Conservation (phyloP, 2,113 vertebrate genomes). For the Zootoca vivipara region DNA sequence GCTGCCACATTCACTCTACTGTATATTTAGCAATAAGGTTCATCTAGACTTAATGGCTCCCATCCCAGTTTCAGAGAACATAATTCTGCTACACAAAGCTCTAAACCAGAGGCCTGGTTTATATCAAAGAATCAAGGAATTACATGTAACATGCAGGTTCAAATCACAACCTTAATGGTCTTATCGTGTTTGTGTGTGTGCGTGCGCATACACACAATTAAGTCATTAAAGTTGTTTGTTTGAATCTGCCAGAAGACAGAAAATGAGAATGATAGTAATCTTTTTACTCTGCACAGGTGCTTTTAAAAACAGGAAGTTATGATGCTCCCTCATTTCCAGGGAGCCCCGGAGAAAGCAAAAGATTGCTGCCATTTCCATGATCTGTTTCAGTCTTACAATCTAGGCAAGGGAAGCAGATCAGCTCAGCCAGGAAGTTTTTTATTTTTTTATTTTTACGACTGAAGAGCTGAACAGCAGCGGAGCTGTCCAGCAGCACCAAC, state of each 20-base stretch:
- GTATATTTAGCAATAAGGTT: too few relatives aligned
- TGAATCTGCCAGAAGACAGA: not conserved
- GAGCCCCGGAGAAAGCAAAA: not conserved
- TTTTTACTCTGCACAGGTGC: not conserved
- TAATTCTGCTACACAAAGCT: too few relatives aligned
- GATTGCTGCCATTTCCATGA: not conserved
- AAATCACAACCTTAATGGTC: too few relatives aligned
- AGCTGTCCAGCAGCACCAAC: not conserved
- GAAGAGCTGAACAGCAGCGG: not conserved
- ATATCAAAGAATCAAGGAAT: too few relatives aligned
- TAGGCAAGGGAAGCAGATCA: not conserved
- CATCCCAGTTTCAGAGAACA: too few relatives aligned
- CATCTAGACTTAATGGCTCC: too few relatives aligned
- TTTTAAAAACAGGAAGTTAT: not conserved
- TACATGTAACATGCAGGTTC: too few relatives aligned
- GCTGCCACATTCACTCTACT: not conserved
- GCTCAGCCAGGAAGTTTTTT: not conserved
- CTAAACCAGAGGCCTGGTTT: too few relatives aligned
- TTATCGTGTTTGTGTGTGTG: too few relatives aligned
- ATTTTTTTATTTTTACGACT: too few relatives aligned
- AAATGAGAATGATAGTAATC: not conserved
- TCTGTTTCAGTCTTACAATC: not conserved
- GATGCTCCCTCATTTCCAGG: not conserved
- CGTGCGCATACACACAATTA: too few relatives aligned
- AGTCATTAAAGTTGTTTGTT: too few relatives aligned